Evolutionary conservation across 2,888 invertebrate species (phyloP).

Genomic region (Chrysolina americana): DNA sequence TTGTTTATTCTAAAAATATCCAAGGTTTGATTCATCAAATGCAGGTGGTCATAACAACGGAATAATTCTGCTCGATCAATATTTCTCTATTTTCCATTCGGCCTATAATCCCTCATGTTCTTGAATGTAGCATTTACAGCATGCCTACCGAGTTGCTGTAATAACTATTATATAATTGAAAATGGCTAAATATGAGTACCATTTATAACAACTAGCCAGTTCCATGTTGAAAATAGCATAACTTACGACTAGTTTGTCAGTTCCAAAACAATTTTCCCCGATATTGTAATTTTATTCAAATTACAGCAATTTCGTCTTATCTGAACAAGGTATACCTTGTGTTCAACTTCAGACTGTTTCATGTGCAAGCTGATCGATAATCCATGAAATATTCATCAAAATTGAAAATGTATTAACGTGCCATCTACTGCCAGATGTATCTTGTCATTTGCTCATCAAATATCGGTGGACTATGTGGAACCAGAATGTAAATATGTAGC

Average conservation of each 20-base stretch:
- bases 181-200: neutral
- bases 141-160: neutral
- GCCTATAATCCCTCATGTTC: neutral
- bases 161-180: neutral
- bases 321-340: slow-evolving; percentile 30
- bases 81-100: neutral
- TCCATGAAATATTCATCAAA: slow-evolving; percentile 35
- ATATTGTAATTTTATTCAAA: slow-evolving; percentile 39
- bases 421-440: neutral
- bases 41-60: too few species aligned
- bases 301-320: slow-evolving; percentile 38
- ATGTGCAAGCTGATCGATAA: slow-evolving; percentile 33
- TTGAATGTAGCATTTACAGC: neutral
- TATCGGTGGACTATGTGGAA: neutral
- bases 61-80: neutral
- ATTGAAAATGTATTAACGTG: slow-evolving; percentile 24
- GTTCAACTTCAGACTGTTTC: slow-evolving; percentile 35
- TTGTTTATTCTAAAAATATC: too few species aligned
- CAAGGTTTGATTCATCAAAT: too few species aligned
- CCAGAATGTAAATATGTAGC: neutral
- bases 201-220: neutral
- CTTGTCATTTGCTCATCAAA: neutral
- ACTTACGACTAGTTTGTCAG: slow-evolving; percentile 26
- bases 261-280: slow-evolving; percentile 34
- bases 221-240: neutral